Base-by-base conservation (phyloP, 2,888 invertebrate species). In the Gymnoscelis rufifasciata region DNA sequence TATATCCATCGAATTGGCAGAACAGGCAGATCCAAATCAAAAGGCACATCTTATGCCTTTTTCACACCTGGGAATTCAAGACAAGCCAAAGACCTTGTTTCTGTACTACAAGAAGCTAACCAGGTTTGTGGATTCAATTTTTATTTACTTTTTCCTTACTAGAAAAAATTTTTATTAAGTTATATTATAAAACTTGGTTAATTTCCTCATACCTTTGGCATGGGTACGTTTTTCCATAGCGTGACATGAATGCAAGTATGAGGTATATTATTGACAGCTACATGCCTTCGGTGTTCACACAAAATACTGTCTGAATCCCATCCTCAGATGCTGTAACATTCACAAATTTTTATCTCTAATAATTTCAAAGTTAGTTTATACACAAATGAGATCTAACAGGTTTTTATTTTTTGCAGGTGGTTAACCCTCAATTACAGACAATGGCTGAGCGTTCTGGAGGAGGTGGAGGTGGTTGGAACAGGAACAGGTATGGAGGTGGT, bases 1-100 rank as follows among this genome's bases (percentile, higher is more conserved):
- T 97, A 97, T 79, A 96, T 97, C 68, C 97, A 97, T 84, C 93
- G 97, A 55, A 98, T 97, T 80, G 97, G 97, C 47, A 93, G 97
- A 67, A 97, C 97, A 30, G 97, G 96, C 41, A 92, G 97, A 41
- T 94, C 94, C 31, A 92, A 94, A 75, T 91, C 93, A 62, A 95
- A 94, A 62, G 97, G 96, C 60, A 97, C 97, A 52, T 97, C 97
- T 31, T 97, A 97, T 79, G 97, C 97, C 47, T 97, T 98, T 90
- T 97, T 97, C 87, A 97, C 97, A 36, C 94, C 94, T 31, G 92
- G 92, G 61, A 97, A 97, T 77, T 91, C 93, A 54, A 93, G 94
- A 62, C 96, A 97, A 83, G 96, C 97, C 8, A 93, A 92, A 83
- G 96, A 97, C 74, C 90, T 97, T 48, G 93, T 97, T 26, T 93